Conservation (phyloP, 2,888 invertebrate species). For the Tryphoninae sp. region DNA sequence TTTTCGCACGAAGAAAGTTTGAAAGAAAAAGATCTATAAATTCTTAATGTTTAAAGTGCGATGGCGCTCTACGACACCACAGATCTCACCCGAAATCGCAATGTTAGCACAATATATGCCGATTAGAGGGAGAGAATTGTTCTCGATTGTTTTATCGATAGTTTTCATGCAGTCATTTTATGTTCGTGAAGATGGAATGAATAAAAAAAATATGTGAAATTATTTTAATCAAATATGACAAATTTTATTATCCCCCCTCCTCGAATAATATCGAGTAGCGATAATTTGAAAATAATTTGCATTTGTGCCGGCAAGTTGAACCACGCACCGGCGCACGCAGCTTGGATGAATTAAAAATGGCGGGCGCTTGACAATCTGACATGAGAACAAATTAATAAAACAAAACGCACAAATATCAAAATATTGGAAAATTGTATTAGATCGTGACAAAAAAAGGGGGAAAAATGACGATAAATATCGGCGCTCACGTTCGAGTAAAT, state of each 20-base stretch:
- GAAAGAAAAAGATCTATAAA: background rate
- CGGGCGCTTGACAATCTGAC: constrained; percentile 44
- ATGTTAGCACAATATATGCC: constrained; percentile 52
- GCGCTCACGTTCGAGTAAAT: constrained; percentile 86
- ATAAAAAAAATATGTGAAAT: constrained; percentile 55
- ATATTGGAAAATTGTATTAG: background rate
- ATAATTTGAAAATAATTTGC: background rate
- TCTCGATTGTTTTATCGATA: constrained; percentile 41
- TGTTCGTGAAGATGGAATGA: constrained; percentile 55
- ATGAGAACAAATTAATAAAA: constrained; percentile 6
- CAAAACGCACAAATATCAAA: background rate
- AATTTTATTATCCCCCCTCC: background rate
- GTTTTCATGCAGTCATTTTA: constrained; percentile 53
- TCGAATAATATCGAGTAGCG: background rate
- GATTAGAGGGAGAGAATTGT: constrained; percentile 31
- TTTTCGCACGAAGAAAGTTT: constrained; percentile 46
- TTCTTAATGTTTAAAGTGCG: constrained; percentile 35
- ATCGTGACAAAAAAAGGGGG: background rate
- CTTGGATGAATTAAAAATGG: constrained; percentile 50
- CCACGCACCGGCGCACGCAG: constrained; percentile 17
- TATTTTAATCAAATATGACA: constrained; percentile 48
- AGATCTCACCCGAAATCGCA: constrained; percentile 32
- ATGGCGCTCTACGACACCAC: constrained; percentile 16
- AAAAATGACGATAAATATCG: constrained; percentile 84
- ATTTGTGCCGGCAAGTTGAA: background rate